A percentile compares a stretch with the other conserved stretches of the same genome.
These are phyloP conservation scores for Stigmatopora argus DNA, from an alignment of 2,113 vertebrate genomes.

Conservation along the genomic window DNA sequence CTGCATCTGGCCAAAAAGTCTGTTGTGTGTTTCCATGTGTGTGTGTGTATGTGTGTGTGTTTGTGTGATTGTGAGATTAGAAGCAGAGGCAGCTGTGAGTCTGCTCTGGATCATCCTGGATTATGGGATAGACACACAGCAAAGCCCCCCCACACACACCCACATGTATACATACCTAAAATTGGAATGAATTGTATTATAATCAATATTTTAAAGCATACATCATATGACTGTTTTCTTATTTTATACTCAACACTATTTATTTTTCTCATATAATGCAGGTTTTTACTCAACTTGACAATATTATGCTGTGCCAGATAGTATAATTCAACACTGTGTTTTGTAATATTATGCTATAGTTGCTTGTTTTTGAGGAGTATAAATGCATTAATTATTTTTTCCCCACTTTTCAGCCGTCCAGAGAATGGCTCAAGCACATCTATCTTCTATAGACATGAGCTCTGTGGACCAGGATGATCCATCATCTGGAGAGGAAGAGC, in stretches of 20 bases:
- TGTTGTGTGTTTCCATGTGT: conserved; percentile 14
- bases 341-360: not conserved
- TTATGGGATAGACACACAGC: conserved; percentile 56
- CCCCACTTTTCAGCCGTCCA: conserved; percentile 75
- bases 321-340: not conserved
- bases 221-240: not conserved
- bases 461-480: conserved; percentile 49
- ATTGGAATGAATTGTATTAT: not conserved
- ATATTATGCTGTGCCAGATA: not conserved
- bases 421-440: conserved; percentile 83
- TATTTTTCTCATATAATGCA: too few species aligned
- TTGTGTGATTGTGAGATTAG: conserved; percentile 53
- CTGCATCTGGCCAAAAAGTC: conserved; percentile 32
- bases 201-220: not conserved
- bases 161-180: not conserved
- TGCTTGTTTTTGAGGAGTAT: not conserved
- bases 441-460: conserved; percentile 73
- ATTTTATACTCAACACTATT: not conserved
- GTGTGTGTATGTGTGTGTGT: conserved; percentile 11
- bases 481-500: conserved; percentile 61
- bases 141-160: conserved; percentile 27
- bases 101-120: conserved; percentile 66
- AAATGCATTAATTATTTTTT: not conserved
- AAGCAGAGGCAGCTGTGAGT: conserved; percentile 62
- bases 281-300: not conserved